Base-by-base conservation (phyloP, 2,888 invertebrate genomes). In the Galerucella pusilla region DNA sequence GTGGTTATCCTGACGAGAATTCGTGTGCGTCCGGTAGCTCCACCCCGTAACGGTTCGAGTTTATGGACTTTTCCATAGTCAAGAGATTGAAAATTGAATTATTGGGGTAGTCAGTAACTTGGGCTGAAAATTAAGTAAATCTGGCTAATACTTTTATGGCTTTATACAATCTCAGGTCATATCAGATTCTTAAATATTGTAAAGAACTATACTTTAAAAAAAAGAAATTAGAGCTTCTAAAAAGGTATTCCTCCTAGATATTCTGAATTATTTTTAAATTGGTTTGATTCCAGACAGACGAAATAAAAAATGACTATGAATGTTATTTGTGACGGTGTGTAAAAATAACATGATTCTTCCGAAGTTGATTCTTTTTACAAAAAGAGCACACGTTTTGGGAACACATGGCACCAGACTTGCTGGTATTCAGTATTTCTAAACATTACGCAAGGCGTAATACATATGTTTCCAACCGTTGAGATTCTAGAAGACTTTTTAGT, bases 381-480 rank as follows among this genome's bases (percentile, higher is more conserved):
- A 61, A 61, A 61, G 61, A 61, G 16, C 28, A 61, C 61, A 12
- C 28, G 61, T 61, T 61, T 61, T 10, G 14, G 12, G 1, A 61
- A 25, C 61, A 61, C 61, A 61, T 61, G 61, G 57, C 57, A 20
- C 28, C 28, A 61, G n/a, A 61, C 35, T 28, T 16, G 16, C 61
- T 61, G n/a, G 11, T 59, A 10, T 59, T 16, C 16, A 10, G 59
- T 16, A 20, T 59, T 59, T 59, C 59, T 20, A 59, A 59, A 59
- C 20, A 59, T 59, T 16, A 59, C 59, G 20, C 11, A 20, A 20
- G 59, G 3, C n/a, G 9, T 10, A 20, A 16, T 59, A 16, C 59
- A 59, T 59, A n/a, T 59, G 59, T 59, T 14, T 20, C 16, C 59
- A 59, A 20, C 59, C 59, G 59, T 59, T 20, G 5, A 49, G 49